Base-by-base conservation (phyloP, 2,113 vertebrate species). In the Mola mola region DNA sequence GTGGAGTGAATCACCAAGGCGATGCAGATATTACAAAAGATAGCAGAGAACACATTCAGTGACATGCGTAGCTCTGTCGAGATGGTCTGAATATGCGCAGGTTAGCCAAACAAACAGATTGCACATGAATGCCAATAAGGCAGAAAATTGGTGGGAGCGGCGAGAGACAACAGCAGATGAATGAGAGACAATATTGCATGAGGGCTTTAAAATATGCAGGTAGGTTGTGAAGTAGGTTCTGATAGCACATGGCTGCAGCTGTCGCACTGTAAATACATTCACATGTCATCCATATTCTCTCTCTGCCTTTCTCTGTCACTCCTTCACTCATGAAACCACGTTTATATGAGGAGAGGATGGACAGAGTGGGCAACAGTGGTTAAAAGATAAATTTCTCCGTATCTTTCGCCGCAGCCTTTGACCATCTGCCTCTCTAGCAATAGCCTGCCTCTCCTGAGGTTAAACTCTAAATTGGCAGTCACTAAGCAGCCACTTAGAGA, bases 381-480 rank as follows among this genome's bases (percentile, higher is more conserved):
- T 85, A 84, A 74, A 70, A 76, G 76, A 83, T 83, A 77, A 68
- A 83, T 84, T 85, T 84, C 68, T 63, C 67, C 72, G 79, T 74
- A 78, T 85, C 74, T 83, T 84, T 78, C 76, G 78, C 84, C 73
- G 75, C 58, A 57, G 57, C 71, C 67, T 77, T 64, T 86, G 81
- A 87, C 84, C 87, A 86, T 86, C 87, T 90, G 90, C 73, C 82
- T 83, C 82, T 84, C 73, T 87, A 84, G 84, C 85, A 83, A 50
- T 70, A 77, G 72, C 72, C 70, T 57, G 65, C 28, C 60, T 82
- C 86, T 86, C 84, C 74, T 72, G 85, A 86, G 86, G 84, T 88
- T 84, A 84, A 86, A 88, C 73, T 81, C 75, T 76, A 85, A 83
- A 83, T 84, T 75, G 75, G 79, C 80, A 81, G 80, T 71, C 61